Base-by-base conservation (phyloP, 2,797 vertebrate species). In the Streptopelia turtur region DNA sequence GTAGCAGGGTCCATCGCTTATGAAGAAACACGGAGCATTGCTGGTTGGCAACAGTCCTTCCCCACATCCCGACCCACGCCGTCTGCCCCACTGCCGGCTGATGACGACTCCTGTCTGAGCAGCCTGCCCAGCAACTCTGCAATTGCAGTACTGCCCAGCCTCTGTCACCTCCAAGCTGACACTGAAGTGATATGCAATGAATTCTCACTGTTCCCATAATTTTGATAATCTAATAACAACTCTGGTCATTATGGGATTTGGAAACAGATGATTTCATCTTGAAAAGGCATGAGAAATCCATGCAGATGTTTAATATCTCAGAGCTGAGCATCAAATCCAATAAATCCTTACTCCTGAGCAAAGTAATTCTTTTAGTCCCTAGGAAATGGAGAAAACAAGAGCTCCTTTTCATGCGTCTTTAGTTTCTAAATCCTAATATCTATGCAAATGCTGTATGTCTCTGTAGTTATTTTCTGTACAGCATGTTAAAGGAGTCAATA, bases 51-150 rank as follows among this genome's bases (percentile, higher is more conserved):
- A 4, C 5, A 15, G 23, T 45, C 45, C 37, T 53, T 63, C 6
- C 15, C 13, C 1, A 1, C 15, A 47, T 5, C 12, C 31, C 1
- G 1, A 31, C 17, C 25, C 11, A 1, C 45, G 12, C 45, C 6
- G 1, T 30, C 69, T 90, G n/a, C 37, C 80, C 37, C 25, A 20
- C 16, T 13, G 2, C 35, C 31, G 47, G 13, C 41, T 81, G 52
- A 63, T 71, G n/a, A 15, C 3, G 3, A 7, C n/a, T 50, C 41
- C 55, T 2, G 1, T 30, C 35, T 27, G 23, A 59, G 13, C 47
- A 69, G 14, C 27, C 37, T 56, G 52, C 35, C 31, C 35, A 31
- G 35, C 27, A 71, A 3, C 11, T 11, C 25, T 56, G 8, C 28
- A 56, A 55, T 4, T 49, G 14, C 35, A 64, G 24, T 15, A 60